phyloP scores from a whole-genome alignment of 2,113 vertebrate species.

The Equus quagga region DNA sequence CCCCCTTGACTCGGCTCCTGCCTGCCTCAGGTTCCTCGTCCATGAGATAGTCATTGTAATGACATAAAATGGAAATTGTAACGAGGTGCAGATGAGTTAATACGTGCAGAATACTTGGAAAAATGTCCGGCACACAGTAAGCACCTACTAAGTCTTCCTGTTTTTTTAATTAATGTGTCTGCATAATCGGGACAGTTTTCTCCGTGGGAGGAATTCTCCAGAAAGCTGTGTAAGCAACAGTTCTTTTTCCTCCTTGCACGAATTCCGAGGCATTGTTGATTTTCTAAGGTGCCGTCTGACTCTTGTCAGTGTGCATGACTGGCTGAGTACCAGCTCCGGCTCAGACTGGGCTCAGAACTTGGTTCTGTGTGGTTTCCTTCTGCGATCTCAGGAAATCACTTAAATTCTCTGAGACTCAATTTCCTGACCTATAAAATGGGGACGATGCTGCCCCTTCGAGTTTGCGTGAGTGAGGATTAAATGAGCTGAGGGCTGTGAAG shows the following conservation, averaged over 20 bases:
- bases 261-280: neutral
- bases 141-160: neutral
- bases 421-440: neutral
- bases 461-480: neutral
- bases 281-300: neutral
- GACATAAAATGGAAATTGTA: neutral
- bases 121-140: neutral
- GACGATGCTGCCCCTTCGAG: neutral
- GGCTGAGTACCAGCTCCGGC: neutral
- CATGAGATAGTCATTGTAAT: neutral
- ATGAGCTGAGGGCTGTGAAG: neutral
- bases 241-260: neutral
- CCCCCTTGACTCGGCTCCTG: neutral
- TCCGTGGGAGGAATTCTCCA: conserved; percentile 27
- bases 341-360: neutral
- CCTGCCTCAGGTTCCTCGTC: neutral
- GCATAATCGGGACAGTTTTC: neutral
- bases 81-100: neutral
- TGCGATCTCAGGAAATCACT: neutral
- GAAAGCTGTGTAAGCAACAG: neutral
- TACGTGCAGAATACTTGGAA: neutral
- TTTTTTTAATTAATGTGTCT: neutral
- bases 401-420: neutral
- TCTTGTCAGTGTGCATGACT: neutral
- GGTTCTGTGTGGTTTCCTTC: neutral